Evolutionary conservation across 2,113 vertebrate genomes (phyloP).

Genomic region (Cyprinus carpio): DNA sequence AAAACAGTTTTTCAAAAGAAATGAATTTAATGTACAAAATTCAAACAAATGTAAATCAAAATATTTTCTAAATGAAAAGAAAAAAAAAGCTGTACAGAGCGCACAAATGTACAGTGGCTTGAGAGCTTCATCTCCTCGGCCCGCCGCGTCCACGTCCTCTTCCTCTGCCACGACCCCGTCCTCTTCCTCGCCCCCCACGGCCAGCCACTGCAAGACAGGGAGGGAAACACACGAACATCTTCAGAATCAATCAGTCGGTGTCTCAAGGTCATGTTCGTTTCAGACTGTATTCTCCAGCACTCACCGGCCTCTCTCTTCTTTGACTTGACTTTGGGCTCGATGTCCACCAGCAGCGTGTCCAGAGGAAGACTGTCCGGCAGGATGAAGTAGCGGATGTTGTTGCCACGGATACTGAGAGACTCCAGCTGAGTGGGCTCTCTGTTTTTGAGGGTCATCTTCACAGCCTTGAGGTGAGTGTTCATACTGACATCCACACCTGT

Average conservation of each 20-base stretch:
- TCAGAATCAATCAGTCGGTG: too few species aligned
- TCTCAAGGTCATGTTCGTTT: too few species aligned
- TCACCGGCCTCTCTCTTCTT: slow-evolving; percentile 98
- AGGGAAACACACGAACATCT: too few species aligned
- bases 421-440: slow-evolving; percentile 96
- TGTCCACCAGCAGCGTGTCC: slow-evolving; percentile 96
- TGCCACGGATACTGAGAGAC: slow-evolving; percentile 94
- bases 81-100: slow-evolving; percentile 81
- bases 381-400: slow-evolving; percentile 98
- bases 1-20: slow-evolving; percentile 51
- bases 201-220: slow-evolving; percentile 83
- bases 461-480: slow-evolving; percentile 98
- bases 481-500: slow-evolving; percentile 97
- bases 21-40: slow-evolving; percentile 78
- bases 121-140: slow-evolving; percentile 85
- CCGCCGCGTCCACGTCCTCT: slow-evolving; percentile 88
- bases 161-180: slow-evolving; percentile 89
- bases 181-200: slow-evolving; percentile 90
- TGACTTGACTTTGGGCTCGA: slow-evolving; percentile 97
- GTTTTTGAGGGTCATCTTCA: slow-evolving; percentile 99
- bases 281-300: too few species aligned
- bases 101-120: slow-evolving; percentile 53
- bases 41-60: slow-evolving; percentile 57
- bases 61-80: slow-evolving; percentile 60
- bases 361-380: slow-evolving; percentile 96